phyloP scores from a whole-genome alignment of 2,797 vertebrate species.

The Capromys pilorides region DNA sequence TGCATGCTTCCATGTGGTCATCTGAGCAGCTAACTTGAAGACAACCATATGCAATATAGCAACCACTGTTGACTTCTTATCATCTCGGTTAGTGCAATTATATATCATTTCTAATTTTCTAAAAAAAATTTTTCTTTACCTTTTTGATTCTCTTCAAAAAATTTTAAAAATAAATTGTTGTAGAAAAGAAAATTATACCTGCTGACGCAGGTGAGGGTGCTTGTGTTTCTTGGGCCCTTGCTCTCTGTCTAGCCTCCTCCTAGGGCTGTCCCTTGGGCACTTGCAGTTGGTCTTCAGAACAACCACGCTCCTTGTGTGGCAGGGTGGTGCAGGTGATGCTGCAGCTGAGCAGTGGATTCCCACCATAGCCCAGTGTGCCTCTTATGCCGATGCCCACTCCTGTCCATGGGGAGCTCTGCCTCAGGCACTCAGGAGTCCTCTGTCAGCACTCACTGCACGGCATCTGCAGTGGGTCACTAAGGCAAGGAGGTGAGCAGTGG shows the following conservation, averaged over 20 bases:
- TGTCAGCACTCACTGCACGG: fast-evolving
- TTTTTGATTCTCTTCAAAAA: too few relatives aligned
- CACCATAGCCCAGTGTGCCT: too few relatives aligned
- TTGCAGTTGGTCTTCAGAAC: neutral
- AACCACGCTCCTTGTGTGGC: fast-evolving
- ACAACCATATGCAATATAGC: too few relatives aligned
- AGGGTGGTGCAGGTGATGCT: neutral
- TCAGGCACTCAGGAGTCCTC: neutral
- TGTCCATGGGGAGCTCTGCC: neutral
- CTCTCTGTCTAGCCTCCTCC: neutral
- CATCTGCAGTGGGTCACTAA: neutral
- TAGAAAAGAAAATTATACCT: neutral
- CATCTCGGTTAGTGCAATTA: too few relatives aligned
- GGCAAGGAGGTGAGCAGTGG: neutral
- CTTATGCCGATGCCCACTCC: neutral
- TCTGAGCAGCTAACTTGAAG: too few relatives aligned
- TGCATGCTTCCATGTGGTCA: too few relatives aligned
- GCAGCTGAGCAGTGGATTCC: neutral
- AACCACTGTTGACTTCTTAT: too few relatives aligned
- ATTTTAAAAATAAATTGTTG: too few relatives aligned
- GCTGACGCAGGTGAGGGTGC: neutral
- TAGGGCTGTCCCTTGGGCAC: neutral
- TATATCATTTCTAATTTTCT: too few relatives aligned
- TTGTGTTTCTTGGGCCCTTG: fast-evolving
- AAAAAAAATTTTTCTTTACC: too few relatives aligned